Evolutionary conservation across 1,140 invertebrate genomes (phyloP).

Genomic region (Cyrtorhinus lividipennis): DNA sequence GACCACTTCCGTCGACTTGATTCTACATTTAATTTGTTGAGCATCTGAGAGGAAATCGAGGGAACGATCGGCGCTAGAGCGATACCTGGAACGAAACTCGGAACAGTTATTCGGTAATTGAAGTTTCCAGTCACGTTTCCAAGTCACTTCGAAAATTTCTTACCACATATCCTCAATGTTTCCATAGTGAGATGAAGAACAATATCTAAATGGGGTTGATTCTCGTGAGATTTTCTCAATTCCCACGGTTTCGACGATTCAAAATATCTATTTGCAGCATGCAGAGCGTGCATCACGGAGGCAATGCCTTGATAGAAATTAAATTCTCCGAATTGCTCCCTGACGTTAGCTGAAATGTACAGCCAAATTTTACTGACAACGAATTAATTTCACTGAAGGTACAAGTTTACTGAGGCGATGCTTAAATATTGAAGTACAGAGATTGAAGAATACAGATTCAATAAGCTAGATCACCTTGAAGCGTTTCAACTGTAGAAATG

Average conservation of each 20-base stretch:
- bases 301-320: conserved; percentile 77
- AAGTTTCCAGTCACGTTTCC: no score
- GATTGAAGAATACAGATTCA: no score
- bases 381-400: no score
- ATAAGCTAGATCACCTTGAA: background rate
- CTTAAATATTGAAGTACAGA: no score
- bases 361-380: no score
- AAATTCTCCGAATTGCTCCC: conserved; percentile 52
- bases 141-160: no score
- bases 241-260: conserved; percentile 77
- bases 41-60: conserved; percentile 43
- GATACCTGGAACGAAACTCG: conserved; percentile 38
- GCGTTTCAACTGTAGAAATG: conserved; percentile 13
- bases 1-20: conserved; percentile 36
- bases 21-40: conserved; percentile 48
- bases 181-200: conserved; percentile 74
- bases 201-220: conserved; percentile 43
- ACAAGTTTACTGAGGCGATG: no score
- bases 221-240: conserved; percentile 42
- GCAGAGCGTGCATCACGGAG: conserved; percentile 52
- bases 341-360: conserved; percentile 41
- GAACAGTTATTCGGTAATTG: no score
- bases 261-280: conserved; percentile 72
- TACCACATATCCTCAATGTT: conserved; percentile 47
- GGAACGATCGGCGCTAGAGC: conserved; percentile 77